These are phyloP conservation scores for Mus musculus DNA, from an alignment of 2,113 vertebrate genomes.

Conservation along the genomic window GRCm39 chr4:89576001-89576500, in stretches of 20 bases:
- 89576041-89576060: too few species aligned
- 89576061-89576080: too few species aligned
- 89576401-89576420: neutral
- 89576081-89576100: too few species aligned
- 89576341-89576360: neutral
- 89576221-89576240: accelerated
- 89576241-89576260: neutral
- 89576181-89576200: neutral
- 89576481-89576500: neutral
- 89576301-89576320: neutral
- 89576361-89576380: neutral
- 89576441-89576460: neutral
- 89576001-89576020: too few species aligned
- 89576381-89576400: neutral
- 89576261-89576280: conserved; percentile 49
- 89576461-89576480: accelerated
- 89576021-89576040: too few species aligned
- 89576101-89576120: too few species aligned
- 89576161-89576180: neutral
- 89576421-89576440: neutral
- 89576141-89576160: neutral
- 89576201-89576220: neutral
- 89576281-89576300: accelerated
- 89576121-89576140: neutral
- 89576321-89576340: neutral